A percentile compares a stretch with the other conserved stretches of the same genome.
Conservation (phyloP, 2,797 vertebrate genomes). For the Oophaga sylvatica region DNA sequence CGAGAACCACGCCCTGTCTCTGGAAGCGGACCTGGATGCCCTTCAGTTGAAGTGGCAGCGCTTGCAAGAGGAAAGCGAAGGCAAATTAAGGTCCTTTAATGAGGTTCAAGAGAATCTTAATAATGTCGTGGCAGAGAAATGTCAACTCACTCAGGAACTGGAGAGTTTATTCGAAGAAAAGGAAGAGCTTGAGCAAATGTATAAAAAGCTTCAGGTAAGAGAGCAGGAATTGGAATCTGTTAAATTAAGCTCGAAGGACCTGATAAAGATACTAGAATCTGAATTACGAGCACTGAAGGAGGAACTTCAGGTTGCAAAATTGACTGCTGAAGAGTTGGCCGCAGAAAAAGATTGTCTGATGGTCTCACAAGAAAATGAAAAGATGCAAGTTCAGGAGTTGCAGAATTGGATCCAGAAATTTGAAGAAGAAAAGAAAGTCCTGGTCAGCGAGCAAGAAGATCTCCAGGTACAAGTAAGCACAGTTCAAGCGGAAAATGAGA, state of each 20-base stretch:
- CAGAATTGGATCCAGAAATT: slow-evolving; percentile 73
- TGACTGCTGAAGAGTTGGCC: slow-evolving; percentile 67
- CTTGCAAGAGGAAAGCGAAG: slow-evolving; percentile 77
- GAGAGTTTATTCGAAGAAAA: slow-evolving; percentile 77
- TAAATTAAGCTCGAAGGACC: slow-evolving; percentile 71
- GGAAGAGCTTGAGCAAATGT: slow-evolving; percentile 73
- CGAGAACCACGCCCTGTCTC: slow-evolving; percentile 76
- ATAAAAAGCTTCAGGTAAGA: slow-evolving; percentile 75
- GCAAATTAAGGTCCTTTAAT: slow-evolving; percentile 71
- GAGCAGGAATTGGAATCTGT: slow-evolving; percentile 75
- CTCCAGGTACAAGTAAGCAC: slow-evolving; percentile 76
- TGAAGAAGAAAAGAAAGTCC: slow-evolving; percentile 74
- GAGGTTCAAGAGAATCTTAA: slow-evolving; percentile 78
- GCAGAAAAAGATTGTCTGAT: slow-evolving; percentile 75
- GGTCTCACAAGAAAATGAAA: slow-evolving; percentile 74
- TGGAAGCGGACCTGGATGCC: slow-evolving; percentile 76
- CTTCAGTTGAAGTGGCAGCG: slow-evolving; percentile 75
- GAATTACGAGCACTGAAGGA: slow-evolving; percentile 75
- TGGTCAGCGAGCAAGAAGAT: slow-evolving; percentile 73
- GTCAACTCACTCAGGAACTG: slow-evolving; percentile 75
- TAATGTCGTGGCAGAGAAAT: slow-evolving; percentile 73
- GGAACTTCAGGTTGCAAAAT: slow-evolving; percentile 72
- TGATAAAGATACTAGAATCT: slow-evolving; percentile 76
- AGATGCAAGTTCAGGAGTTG: slow-evolving; percentile 72
- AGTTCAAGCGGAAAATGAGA: slow-evolving; percentile 76